These are phyloP conservation scores for Eulemur mongoz DNA, from an alignment of 2,797 vertebrate genomes.

Conservation along the genomic window DNA sequence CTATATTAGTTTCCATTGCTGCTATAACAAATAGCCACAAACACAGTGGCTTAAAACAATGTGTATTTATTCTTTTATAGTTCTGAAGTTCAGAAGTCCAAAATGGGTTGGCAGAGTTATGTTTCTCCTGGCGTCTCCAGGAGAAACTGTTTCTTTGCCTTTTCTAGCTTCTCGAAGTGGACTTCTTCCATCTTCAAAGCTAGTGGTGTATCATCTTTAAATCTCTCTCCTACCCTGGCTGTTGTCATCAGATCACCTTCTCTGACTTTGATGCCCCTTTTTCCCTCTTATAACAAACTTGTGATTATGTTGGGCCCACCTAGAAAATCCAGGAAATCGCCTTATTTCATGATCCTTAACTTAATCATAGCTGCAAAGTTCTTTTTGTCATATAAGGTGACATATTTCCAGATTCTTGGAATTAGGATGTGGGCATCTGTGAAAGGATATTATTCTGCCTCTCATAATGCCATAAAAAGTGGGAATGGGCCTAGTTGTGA, in stretches of 20 bases:
- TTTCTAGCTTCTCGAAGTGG: not conserved
- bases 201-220: not conserved
- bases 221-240: not conserved
- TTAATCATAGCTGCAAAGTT: not conserved
- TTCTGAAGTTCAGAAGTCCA: not conserved
- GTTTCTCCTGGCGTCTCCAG: not conserved
- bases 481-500: not conserved
- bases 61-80: not conserved
- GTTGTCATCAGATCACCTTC: not conserved
- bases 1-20: not conserved
- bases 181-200: not conserved
- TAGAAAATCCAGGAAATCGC: not conserved
- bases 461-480: not conserved
- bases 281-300: not conserved
- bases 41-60: not conserved
- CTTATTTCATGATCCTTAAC: not conserved
- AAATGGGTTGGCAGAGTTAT: not conserved
- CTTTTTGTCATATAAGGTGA: not conserved
- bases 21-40: not conserved
- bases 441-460: not conserved
- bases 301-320: not conserved
- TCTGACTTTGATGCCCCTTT: not conserved
- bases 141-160: not conserved
- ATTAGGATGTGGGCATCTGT: not conserved
- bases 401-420: not conserved